Evolutionary conservation across 2,888 invertebrate genomes (phyloP), one percentile per base, ranked within the genome.

Genomic region (Steromphala cineraria): DNA sequence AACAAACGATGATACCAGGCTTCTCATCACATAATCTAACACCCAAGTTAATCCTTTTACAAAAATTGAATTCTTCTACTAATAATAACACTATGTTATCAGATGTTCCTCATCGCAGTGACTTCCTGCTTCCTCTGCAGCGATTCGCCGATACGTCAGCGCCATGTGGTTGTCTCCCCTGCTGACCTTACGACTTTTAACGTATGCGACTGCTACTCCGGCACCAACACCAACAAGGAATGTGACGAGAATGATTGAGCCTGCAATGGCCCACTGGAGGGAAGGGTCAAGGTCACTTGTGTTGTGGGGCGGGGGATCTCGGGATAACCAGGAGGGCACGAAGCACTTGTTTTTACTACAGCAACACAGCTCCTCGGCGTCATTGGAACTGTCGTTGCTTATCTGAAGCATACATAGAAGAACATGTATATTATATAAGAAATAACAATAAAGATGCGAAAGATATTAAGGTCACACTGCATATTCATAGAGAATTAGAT

Each of bases 311-410:
- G 40, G n/a, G 4, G 24, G 36, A 0, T 71, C 75, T 10, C 75
- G 78, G 36, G 53, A 15, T 13, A 31, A 52, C 77, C 78, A 67
- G 0, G 75, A 78, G 7, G 81, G 81, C 10, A 53, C 62, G 79
- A 81, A 83, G 53, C 84, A 86, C 53, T 56, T 76, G 46, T 78
- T 81, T 8, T 46, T 19, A 8, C 81, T 80, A 75, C 84, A 86
- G 76, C 84, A 86, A 67, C 86, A 86, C 46, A 84, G 17, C 36
- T 85, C 82, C 46, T 82, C 79, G 17, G 78, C 80, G 2, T 17
- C 75, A 62, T 77, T 77, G 75, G 52, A 62, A n/a, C 28, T 36
- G 13, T 31, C 53, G 52, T 75, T 80, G 79, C 74, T 78, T 17
- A 82, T 75, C 79, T 80, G 80, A 62, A 40, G 71, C 3, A 46